These are phyloP conservation scores for Xyrauchen texanus DNA, from an alignment of 2,113 vertebrate genomes.

Conservation along the genomic window DNA sequence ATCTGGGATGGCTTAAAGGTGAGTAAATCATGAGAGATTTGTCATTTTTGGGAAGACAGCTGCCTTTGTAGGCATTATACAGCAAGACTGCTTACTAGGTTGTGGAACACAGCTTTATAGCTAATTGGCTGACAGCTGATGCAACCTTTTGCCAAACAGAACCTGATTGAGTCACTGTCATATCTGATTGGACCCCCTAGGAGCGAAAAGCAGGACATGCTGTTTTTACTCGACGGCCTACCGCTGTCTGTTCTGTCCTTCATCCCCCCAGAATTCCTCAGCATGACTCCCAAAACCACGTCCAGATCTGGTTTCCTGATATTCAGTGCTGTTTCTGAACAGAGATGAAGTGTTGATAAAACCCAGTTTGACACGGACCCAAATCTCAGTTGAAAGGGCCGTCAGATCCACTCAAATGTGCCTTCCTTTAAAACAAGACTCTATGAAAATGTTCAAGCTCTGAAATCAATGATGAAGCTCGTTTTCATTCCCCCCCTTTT, in stretches of 20 bases:
- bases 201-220: not conserved
- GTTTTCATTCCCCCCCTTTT: not conserved
- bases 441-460: not conserved
- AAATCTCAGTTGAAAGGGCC: conserved; percentile 33
- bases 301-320: conserved; percentile 19
- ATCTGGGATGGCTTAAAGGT: too few relatives aligned
- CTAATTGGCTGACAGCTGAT: too few relatives aligned
- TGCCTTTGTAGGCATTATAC: too few relatives aligned
- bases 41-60: too few relatives aligned
- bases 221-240: not conserved
- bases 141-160: too few relatives aligned
- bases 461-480: conserved; percentile 14
- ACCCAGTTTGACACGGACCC: conserved; percentile 35
- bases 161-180: not conserved
- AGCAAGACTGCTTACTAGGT: not conserved
- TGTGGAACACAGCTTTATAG: not conserved
- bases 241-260: not conserved
- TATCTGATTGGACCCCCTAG: not conserved
- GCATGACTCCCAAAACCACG: conserved; percentile 1
- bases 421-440: conserved; percentile 2
- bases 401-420: conserved; percentile 13
- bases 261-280: conserved; percentile 8
- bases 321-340: not conserved
- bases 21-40: too few relatives aligned
- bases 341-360: conserved; percentile 36